These are phyloP conservation scores for Odontomyia ornata DNA, from an alignment of 2,888 invertebrate genomes.

Conservation along the genomic window DNA sequence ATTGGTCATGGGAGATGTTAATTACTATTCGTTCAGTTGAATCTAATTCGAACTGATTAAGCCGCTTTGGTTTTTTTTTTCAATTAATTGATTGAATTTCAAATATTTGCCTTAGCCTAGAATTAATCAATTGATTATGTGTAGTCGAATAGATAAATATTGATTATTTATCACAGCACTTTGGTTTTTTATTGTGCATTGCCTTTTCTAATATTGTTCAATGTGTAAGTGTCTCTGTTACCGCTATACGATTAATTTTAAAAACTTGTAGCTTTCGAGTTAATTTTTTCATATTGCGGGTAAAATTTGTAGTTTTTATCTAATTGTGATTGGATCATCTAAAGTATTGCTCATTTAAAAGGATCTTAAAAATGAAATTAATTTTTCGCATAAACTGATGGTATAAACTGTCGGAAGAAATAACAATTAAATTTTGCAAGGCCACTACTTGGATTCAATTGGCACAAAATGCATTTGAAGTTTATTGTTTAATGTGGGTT, in stretches of 20 bases:
- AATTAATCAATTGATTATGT: constrained; percentile 3
- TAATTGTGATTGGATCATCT: constrained; percentile 1
- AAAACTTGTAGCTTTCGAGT: neutral
- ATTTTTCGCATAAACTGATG: neutral
- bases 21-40: neutral
- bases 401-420: too few species aligned
- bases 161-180: constrained; percentile 49
- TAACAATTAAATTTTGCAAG: constrained; percentile 25
- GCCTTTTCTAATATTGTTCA: constrained; percentile 25
- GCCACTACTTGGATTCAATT: constrained; percentile 38
- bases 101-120: neutral
- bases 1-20: constrained; percentile 9
- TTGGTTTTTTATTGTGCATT: constrained; percentile 47
- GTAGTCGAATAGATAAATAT: constrained; percentile 38
- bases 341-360: neutral
- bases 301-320: constrained; percentile 1
- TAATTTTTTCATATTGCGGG: neutral
- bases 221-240: neutral
- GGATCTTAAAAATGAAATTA: neutral
- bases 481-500: neutral
- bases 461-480: constrained; percentile 33
- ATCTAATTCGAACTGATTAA: neutral
- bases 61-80: neutral
- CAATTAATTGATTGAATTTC: neutral
- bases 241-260: neutral